A percentile compares a stretch with the other conserved stretches of the same genome.
phyloP scores from a whole-genome alignment of 2,888 invertebrate species.

The Rhagium mordax region DNA sequence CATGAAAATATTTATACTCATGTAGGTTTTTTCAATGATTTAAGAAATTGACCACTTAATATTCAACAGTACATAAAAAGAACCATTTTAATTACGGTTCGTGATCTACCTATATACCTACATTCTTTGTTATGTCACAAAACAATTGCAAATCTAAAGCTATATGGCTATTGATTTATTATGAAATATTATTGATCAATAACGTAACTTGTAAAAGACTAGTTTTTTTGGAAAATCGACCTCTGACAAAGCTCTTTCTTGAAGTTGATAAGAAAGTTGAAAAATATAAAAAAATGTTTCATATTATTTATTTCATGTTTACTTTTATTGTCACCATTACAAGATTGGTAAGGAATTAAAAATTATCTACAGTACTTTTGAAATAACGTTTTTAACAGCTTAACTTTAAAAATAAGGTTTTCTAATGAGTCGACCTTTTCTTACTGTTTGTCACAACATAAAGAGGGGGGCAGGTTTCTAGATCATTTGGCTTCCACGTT shows the following conservation, averaged over 20 bases:
- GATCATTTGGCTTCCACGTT: too few relatives aligned
- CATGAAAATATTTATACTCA: slow-evolving; percentile 5
- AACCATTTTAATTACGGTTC: not conserved
- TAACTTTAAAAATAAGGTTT: too few relatives aligned
- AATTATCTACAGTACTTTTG: too few relatives aligned
- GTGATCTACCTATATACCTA: slow-evolving; percentile 7
- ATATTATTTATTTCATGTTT: too few relatives aligned
- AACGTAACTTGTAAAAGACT: slow-evolving; percentile 4
- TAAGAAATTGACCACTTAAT: slow-evolving; percentile 12
- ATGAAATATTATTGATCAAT: slow-evolving; percentile 11
- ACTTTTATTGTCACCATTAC: too few relatives aligned
- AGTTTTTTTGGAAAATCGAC: not conserved
- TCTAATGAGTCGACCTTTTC: too few relatives aligned
- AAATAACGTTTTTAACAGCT: too few relatives aligned
- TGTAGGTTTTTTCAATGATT: not conserved
- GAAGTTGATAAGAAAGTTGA: too few relatives aligned
- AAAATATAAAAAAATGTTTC: too few relatives aligned
- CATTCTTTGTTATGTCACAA: slow-evolving; percentile 21
- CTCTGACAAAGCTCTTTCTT: not conserved
- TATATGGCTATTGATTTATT: slow-evolving; percentile 2
- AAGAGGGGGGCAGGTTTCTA: too few relatives aligned
- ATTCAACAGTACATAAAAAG: slow-evolving; percentile 8
- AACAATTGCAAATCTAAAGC: slow-evolving; percentile 13
- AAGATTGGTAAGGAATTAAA: too few relatives aligned
- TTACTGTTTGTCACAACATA: too few relatives aligned